Conservation (phyloP, 2,113 vertebrate species). For the Steatornis caripensis region DNA sequence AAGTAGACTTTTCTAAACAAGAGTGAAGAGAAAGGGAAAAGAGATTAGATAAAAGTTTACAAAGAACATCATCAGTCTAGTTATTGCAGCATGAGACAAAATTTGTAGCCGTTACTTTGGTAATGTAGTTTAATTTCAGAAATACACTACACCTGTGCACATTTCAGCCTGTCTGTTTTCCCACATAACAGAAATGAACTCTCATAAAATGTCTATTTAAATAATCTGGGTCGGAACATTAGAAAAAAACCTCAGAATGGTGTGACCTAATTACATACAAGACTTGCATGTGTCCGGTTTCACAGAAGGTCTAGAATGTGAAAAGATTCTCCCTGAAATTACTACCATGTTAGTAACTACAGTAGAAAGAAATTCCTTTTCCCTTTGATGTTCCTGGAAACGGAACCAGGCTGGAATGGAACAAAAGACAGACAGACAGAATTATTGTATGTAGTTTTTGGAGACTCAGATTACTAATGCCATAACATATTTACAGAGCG, state of each 20-base stretch:
- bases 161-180: not conserved
- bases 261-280: not conserved
- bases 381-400: rapidly evolving
- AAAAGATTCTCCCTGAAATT: not conserved
- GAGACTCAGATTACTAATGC: not conserved
- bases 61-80: not conserved
- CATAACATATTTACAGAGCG: rapidly evolving
- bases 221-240: not conserved
- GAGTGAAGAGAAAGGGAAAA: not conserved
- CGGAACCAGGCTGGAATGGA: not conserved
- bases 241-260: not conserved
- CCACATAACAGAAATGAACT: not conserved
- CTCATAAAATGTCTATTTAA: not conserved
- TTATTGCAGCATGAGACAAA: not conserved
- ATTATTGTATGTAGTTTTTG: not conserved
- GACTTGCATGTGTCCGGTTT: not conserved
- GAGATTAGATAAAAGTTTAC: not conserved
- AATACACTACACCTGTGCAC: not conserved
- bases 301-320: not conserved
- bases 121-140: not conserved
- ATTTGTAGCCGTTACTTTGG: not conserved
- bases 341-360: not conserved
- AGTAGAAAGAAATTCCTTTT: not conserved
- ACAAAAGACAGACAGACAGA: not conserved
- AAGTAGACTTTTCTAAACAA: not conserved